These are phyloP conservation scores for Lasioglossum marginatum DNA, from an alignment of 2,888 invertebrate genomes.

Conservation along the genomic window DNA sequence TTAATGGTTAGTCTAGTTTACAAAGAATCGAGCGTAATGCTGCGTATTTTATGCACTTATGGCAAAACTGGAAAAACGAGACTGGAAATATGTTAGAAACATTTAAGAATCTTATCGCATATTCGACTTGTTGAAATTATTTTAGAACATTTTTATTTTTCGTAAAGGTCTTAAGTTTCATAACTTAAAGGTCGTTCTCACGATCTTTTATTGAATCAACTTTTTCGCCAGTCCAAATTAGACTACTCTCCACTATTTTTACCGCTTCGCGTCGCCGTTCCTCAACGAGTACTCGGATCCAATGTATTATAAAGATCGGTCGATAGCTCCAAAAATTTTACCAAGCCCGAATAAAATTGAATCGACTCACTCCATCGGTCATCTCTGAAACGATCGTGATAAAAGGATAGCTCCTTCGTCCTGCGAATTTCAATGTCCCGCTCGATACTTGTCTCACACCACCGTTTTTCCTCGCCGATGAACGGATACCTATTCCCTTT, in stretches of 20 bases:
- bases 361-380: not conserved
- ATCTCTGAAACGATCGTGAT: not conserved
- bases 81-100: no score
- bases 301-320: not conserved
- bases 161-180: no score
- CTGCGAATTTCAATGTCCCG: not conserved
- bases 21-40: no score
- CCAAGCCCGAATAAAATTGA: not conserved
- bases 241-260: not conserved
- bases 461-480: conserved; percentile 25
- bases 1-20: no score
- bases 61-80: no score
- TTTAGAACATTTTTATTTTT: no score
- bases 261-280: not conserved
- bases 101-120: no score
- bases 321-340: not conserved
- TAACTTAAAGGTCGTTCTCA: not conserved
- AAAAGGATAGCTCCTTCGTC: not conserved
- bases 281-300: not conserved
- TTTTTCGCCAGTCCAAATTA: not conserved
- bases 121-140: no score
- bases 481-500: conserved; percentile 56
- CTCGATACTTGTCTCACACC: not conserved
- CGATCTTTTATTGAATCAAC: not conserved
- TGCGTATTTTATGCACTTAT: no score